Conservation (phyloP, 2,113 vertebrate genomes). For the Pygoscelis adeliae region DNA sequence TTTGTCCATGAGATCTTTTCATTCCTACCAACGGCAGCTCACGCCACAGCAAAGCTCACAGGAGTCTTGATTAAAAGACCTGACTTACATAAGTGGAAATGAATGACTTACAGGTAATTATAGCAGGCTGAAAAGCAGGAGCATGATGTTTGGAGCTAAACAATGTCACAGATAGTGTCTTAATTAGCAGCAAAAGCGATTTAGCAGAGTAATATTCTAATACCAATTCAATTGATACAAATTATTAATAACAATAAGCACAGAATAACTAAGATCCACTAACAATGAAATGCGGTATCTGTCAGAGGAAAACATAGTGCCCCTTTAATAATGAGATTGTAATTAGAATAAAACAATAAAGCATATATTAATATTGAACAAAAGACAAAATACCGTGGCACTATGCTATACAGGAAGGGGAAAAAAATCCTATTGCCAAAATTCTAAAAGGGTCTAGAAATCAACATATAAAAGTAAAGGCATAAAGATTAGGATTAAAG, state of each 20-base stretch:
- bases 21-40: background rate
- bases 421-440: background rate
- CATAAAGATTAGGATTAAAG: background rate
- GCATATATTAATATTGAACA: constrained; percentile 5
- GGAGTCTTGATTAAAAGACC: background rate
- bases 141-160: background rate
- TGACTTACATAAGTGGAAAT: background rate
- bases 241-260: constrained; percentile 52
- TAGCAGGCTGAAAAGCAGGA: constrained; percentile 1
- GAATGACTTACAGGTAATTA: constrained; percentile 31
- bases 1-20: background rate
- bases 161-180: background rate
- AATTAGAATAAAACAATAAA: constrained; percentile 52
- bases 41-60: background rate
- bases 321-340: constrained; percentile 19
- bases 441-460: background rate
- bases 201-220: constrained; percentile 60
- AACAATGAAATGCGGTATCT: constrained; percentile 18
- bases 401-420: background rate
- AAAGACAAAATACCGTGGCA: background rate
- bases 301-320: constrained; percentile 1
- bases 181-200: constrained; percentile 62
- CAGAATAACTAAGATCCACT: background rate
- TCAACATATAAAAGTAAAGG: background rate
- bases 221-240: constrained; percentile 41